These are phyloP conservation scores for Conger conger DNA, from an alignment of 2,113 vertebrate genomes.

Conservation along the genomic window DNA sequence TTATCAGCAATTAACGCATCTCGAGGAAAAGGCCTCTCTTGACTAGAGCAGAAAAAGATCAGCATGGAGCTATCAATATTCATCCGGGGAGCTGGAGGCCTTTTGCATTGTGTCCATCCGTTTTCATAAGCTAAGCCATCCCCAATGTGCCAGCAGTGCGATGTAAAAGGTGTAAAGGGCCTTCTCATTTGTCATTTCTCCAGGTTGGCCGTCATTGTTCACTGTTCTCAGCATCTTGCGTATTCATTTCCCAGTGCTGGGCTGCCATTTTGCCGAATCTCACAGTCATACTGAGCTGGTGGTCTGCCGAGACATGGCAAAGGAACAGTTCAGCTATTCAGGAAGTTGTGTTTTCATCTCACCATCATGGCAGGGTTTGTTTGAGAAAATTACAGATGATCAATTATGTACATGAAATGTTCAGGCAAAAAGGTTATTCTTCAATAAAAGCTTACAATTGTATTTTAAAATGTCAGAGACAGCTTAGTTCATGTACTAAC, in stretches of 20 bases:
- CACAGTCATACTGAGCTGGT: neutral
- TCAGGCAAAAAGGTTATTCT: too few relatives aligned
- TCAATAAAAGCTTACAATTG: too few relatives aligned
- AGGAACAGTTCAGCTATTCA: neutral
- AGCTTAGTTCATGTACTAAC: too few relatives aligned
- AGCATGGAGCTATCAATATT: slow-evolving; percentile 35
- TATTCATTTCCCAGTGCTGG: neutral
- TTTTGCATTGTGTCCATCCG: neutral
- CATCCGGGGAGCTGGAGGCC: slow-evolving; percentile 29
- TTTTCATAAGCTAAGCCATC: slow-evolving; percentile 18
- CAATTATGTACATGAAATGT: neutral
- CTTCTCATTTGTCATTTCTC: slow-evolving; percentile 17
- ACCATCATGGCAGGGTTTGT: neutral
- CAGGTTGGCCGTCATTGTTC: neutral
- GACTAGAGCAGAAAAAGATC: slow-evolving; percentile 22
- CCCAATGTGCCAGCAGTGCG: neutral
- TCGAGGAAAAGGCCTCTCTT: slow-evolving; percentile 26
- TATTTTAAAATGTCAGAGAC: too few relatives aligned
- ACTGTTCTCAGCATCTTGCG: neutral
- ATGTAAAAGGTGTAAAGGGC: neutral
- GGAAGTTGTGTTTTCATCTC: neutral
- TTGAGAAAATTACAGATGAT: neutral
- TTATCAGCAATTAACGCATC: slow-evolving; percentile 42
- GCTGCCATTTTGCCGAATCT: neutral
- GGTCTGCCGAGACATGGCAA: neutral